phyloP scores from a whole-genome alignment of 1,140 invertebrate species.

The Mactra quadrangularis region DNA sequence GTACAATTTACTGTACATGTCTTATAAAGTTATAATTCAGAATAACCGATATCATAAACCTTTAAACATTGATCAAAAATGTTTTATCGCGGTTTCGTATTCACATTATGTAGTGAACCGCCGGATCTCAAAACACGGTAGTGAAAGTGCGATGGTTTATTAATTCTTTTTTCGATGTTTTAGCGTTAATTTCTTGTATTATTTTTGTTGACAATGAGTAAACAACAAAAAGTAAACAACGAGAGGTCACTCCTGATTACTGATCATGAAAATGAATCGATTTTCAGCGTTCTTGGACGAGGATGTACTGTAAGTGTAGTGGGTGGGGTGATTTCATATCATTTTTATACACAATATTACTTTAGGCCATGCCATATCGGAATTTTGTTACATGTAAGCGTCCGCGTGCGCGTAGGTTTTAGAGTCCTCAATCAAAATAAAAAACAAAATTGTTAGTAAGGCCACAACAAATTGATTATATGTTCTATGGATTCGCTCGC shows the following conservation, averaged over 20 bases:
- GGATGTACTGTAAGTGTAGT: constrained; percentile 33
- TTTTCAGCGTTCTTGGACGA: constrained; percentile 38
- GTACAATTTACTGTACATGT: not conserved
- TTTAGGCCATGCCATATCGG: no score
- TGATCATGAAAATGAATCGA: constrained; percentile 39
- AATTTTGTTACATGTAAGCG: no score
- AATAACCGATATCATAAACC: no score
- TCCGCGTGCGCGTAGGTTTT: no score
- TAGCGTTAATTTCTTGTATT: not conserved
- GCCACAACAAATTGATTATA: no score
- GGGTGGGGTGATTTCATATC: constrained; percentile 29
- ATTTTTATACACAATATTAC: not conserved
- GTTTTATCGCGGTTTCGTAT: no score
- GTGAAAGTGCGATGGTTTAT: not conserved
- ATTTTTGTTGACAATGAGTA: constrained; percentile 2
- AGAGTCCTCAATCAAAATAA: no score
- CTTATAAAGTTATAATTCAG: not conserved
- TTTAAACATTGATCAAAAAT: no score
- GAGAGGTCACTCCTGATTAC: constrained; percentile 11
- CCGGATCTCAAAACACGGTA: constrained; percentile 35
- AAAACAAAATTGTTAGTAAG: no score
- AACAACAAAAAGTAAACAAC: not conserved
- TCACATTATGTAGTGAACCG: not conserved
- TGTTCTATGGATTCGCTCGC: no score
- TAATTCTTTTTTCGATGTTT: not conserved